Conservation (phyloP, 2,113 vertebrate species). For the Panthera tigris region DNA sequence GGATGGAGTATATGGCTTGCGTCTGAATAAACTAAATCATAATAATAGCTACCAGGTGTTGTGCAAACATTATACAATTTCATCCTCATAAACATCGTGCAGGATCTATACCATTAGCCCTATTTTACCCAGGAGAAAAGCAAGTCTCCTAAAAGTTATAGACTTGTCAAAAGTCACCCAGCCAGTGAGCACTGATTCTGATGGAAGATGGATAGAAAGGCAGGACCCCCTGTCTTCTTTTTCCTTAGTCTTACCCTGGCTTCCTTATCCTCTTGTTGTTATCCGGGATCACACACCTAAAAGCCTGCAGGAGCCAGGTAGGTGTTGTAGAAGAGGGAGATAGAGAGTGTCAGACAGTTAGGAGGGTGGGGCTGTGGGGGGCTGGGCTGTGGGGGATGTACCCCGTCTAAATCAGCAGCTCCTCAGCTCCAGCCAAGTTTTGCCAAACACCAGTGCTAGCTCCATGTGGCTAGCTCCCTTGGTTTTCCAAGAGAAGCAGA, state of each 20-base stretch:
- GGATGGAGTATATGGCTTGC: slow-evolving; percentile 23
- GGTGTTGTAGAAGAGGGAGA: not conserved
- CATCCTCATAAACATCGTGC: not conserved
- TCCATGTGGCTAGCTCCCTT: not conserved
- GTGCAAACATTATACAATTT: slow-evolving; percentile 15
- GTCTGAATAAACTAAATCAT: slow-evolving; percentile 56
- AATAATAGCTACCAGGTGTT: slow-evolving; percentile 50
- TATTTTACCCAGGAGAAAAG: slow-evolving; percentile 19
- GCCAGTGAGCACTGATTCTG: not conserved
- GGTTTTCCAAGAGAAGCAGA: not conserved
- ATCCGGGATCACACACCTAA: not conserved
- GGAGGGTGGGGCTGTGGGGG: not conserved
- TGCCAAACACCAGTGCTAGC: not conserved
- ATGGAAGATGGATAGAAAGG: not conserved
- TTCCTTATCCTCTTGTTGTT: not conserved
- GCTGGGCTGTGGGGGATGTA: not conserved
- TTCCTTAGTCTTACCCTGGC: not conserved
- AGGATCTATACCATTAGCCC: not conserved
- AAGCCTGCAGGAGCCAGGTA: not conserved
- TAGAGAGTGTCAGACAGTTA: not conserved
- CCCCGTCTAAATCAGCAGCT: too few relatives aligned
- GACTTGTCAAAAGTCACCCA: not conserved
- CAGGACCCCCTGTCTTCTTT: not conserved
- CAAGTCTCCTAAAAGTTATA: not conserved
- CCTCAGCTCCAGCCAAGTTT: not conserved